Evolutionary conservation across 2,797 vertebrate species (phyloP).

Genomic region (Pangasius mekongensis): DNA sequence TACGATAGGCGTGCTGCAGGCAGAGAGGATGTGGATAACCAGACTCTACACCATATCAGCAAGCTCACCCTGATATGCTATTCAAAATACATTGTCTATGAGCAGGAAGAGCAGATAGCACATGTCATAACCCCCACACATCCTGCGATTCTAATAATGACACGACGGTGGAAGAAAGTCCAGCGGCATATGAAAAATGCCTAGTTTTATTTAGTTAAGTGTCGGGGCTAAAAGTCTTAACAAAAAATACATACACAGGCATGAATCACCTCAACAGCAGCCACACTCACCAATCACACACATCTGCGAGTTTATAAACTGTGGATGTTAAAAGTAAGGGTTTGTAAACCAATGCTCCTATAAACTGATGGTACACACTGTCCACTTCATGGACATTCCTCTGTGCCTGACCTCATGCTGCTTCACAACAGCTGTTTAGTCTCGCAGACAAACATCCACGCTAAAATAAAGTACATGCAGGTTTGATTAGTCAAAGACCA

Average conservation of each 20-base stretch:
- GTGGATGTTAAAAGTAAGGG: constrained; percentile 15
- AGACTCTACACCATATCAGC: neutral
- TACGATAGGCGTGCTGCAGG: constrained; percentile 6
- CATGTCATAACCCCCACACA: neutral
- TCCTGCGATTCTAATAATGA: constrained; percentile 30
- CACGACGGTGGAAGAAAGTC: neutral
- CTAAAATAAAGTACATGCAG: neutral
- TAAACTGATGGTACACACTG: neutral
- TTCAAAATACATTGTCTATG: constrained; percentile 25
- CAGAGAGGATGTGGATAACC: constrained; percentile 21
- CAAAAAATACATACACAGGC: constrained; percentile 17
- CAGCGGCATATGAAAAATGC: neutral
- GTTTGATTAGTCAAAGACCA: neutral
- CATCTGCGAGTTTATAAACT: constrained; percentile 33
- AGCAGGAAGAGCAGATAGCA: constrained; percentile 29
- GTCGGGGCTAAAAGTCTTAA: neutral
- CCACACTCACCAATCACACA: neutral
- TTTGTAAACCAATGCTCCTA: constrained; percentile 23
- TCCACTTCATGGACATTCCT: constrained; percentile 24
- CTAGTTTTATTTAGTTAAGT: constrained; percentile 4
- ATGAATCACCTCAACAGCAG: constrained; percentile 36
- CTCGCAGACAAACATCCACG: constrained; percentile 18
- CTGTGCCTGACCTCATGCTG: constrained; percentile 17
- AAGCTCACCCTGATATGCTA: constrained; percentile 7
- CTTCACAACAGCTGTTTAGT: constrained; percentile 7